These are phyloP conservation scores for Parascotia fuliginaria DNA, from an alignment of 2,888 invertebrate genomes.

Conservation along the genomic window DNA sequence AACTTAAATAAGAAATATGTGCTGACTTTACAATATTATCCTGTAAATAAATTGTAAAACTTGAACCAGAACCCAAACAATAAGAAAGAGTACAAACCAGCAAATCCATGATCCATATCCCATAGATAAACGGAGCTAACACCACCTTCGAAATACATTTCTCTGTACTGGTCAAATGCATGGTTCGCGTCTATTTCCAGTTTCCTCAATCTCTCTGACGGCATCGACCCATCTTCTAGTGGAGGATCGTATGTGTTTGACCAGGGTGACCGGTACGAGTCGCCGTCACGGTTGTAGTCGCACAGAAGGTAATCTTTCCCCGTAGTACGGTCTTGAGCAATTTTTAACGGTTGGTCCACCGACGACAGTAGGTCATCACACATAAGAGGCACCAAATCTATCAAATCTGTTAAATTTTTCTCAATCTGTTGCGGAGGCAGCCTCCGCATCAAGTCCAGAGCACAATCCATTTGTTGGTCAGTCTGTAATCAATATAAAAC, in stretches of 20 bases:
- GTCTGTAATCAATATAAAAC: constrained; percentile 86
- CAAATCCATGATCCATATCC: constrained; percentile 99
- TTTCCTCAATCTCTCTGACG: constrained; percentile 97
- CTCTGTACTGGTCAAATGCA: constrained; percentile 99
- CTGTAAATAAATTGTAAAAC: neutral
- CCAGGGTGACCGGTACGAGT: constrained; percentile 99
- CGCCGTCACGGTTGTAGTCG: constrained; percentile 99
- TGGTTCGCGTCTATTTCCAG: constrained; percentile 99
- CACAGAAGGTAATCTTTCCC: constrained; percentile 99
- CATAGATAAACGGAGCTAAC: constrained; percentile 99
- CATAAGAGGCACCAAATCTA: constrained; percentile 97
- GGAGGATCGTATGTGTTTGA: constrained; percentile 99
- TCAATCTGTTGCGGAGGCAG: constrained; percentile 99
- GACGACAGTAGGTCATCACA: constrained; percentile 99
- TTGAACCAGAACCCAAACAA: too few relatives aligned
- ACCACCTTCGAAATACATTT: constrained; percentile 99
- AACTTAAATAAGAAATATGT: too few relatives aligned
- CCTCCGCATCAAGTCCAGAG: constrained; percentile 99
- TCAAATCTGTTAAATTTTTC: constrained; percentile 98
- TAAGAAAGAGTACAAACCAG: constrained; percentile 88
- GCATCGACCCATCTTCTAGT: constrained; percentile 99
- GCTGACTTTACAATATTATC: too few relatives aligned
- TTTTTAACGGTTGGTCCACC: constrained; percentile 99
- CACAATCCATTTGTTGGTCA: constrained; percentile 99
- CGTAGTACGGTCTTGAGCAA: constrained; percentile 96